Evolutionary conservation across 2,888 invertebrate species (phyloP).

Genomic region (Himalopsyche anomala): DNA sequence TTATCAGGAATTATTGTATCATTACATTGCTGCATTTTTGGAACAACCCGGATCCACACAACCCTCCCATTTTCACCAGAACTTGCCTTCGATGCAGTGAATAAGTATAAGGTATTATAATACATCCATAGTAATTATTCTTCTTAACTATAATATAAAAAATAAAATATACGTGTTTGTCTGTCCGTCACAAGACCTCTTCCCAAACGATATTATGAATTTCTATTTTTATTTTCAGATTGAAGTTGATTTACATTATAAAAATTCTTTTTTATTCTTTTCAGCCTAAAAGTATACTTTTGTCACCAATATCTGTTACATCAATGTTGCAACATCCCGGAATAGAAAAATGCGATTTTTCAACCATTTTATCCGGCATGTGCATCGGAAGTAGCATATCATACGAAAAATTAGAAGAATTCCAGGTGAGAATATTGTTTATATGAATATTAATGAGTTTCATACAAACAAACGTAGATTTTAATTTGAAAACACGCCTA

Average conservation of each 20-base stretch:
- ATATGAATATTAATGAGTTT: too few species aligned
- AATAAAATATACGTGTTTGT: too few species aligned
- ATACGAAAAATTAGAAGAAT: conserved; percentile 64
- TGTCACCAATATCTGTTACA: conserved; percentile 44
- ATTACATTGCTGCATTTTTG: conserved; percentile 38
- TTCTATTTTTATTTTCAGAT: too few species aligned
- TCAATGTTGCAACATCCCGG: conserved; percentile 44
- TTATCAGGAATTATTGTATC: conserved; percentile 66
- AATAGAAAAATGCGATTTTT: conserved; percentile 48
- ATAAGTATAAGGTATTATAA: conserved; percentile 67
- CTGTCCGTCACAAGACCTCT: too few species aligned
- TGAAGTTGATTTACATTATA: too few species aligned
- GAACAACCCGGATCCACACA: conserved; percentile 31
- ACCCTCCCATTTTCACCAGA: conserved; percentile 65
- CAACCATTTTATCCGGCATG: conserved; percentile 62
- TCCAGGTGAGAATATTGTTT: conserved; percentile 50
- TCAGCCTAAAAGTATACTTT: conserved; percentile 49
- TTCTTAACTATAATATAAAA: too few species aligned
- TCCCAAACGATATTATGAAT: too few species aligned
- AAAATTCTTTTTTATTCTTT: conserved; percentile 2
- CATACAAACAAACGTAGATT: too few species aligned
- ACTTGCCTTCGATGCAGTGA: conserved; percentile 64
- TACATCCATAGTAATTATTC: too few species aligned
- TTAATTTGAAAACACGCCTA: too few species aligned
- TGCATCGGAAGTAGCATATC: conserved; percentile 66